Evolutionary conservation across 2,888 invertebrate genomes (phyloP).

Genomic region (Exocentrus adspersus): DNA sequence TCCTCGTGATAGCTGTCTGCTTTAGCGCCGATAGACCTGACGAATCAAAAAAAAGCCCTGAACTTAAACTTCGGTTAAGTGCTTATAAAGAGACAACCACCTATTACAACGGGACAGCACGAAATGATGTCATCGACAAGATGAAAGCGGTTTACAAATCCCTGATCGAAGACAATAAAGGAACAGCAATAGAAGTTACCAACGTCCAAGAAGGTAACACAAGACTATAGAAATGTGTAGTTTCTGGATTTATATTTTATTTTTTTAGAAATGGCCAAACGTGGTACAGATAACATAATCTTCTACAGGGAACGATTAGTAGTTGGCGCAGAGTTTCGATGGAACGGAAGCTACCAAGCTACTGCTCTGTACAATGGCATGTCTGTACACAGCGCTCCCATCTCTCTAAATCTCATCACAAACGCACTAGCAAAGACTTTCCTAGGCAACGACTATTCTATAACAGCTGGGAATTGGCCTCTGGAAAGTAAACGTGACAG

Average conservation of each 20-base stretch:
- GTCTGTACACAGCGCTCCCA: conserved; percentile 65
- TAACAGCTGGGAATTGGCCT: conserved; percentile 38
- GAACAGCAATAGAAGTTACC: background rate
- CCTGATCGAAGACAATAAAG: background rate
- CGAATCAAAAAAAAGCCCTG: background rate
- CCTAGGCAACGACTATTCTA: conserved; percentile 52
- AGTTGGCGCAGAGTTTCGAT: conserved; percentile 63
- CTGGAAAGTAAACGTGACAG: background rate
- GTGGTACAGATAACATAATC: conserved; percentile 59
- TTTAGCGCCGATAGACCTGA: background rate
- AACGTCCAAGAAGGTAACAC: background rate
- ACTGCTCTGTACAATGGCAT: background rate
- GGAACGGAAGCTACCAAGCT: background rate
- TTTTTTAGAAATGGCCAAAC: conserved; percentile 44
- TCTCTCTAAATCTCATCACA: conserved; percentile 65
- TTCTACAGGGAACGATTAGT: conserved; percentile 63
- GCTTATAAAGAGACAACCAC: background rate
- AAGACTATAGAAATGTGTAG: too few relatives aligned
- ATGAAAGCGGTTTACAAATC: background rate
- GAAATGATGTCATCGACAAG: background rate
- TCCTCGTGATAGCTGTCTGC: background rate
- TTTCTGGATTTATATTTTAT: too few relatives aligned
- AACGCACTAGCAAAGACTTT: conserved; percentile 61
- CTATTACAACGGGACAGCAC: background rate
- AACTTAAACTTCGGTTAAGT: background rate